These are phyloP conservation scores for Hirtodrosophila cameraria DNA, from an alignment of 2,888 invertebrate species.

Conservation along the genomic window DNA sequence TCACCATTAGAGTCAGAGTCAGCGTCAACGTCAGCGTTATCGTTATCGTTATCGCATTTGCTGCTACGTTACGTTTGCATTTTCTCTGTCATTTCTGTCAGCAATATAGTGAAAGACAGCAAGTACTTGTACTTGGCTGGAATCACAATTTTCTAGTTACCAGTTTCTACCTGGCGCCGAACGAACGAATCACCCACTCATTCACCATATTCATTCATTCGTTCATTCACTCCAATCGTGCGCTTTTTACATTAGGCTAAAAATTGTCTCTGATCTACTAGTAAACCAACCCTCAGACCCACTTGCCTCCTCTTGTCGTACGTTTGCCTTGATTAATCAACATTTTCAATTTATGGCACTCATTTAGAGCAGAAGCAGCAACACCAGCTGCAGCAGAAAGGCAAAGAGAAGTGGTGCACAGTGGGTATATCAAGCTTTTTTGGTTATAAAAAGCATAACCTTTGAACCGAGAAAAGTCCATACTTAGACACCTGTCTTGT, in stretches of 20 bases:
- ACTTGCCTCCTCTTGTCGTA: slow-evolving; percentile 15
- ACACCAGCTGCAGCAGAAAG: neutral
- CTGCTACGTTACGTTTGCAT: slow-evolving; percentile 58
- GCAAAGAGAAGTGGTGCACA: neutral
- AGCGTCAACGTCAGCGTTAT: slow-evolving; percentile 26
- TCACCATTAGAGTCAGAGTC: neutral
- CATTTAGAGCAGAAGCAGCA: slow-evolving; percentile 36
- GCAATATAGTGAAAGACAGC: slow-evolving; percentile 57
- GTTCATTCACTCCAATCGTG: slow-evolving; percentile 36
- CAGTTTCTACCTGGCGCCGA: slow-evolving; percentile 3
- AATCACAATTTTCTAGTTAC: neutral
- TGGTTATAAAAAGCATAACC: too few relatives aligned
- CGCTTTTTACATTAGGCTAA: slow-evolving; percentile 36
- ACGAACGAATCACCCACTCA: slow-evolving; percentile 1
- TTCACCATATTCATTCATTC: slow-evolving; percentile 20
- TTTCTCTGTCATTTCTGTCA: slow-evolving; percentile 61
- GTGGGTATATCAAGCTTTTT: too few relatives aligned
- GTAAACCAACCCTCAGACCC: slow-evolving; percentile 13
- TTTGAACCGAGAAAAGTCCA: too few relatives aligned
- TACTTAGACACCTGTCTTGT: too few relatives aligned
- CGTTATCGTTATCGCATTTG: slow-evolving; percentile 68
- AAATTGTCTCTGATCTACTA: too few relatives aligned
- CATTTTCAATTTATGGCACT: slow-evolving; percentile 74
- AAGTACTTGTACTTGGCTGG: slow-evolving; percentile 1
- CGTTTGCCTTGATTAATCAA: slow-evolving; percentile 75